A percentile compares a stretch with the other conserved stretches of the same genome.
phyloP scores from a whole-genome alignment of 2,888 invertebrate species.

The Ochropleura plecta region DNA sequence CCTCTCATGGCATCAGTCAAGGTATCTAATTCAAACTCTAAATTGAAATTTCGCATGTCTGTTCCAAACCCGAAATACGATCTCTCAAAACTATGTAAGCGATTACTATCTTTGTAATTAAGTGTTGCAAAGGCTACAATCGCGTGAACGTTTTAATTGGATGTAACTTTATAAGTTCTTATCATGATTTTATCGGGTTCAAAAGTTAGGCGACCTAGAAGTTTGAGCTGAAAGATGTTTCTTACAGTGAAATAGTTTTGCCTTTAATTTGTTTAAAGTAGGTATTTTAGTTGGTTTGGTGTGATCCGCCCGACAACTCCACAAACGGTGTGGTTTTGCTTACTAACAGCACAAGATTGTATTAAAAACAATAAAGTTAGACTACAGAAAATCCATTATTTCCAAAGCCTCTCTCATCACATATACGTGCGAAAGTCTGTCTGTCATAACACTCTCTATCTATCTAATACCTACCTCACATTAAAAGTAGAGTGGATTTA shows the following conservation, averaged over 20 bases:
- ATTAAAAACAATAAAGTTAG: neutral
- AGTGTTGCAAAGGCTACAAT: slow-evolving; percentile 32
- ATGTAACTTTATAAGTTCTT: slow-evolving; percentile 49
- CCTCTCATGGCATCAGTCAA: slow-evolving; percentile 27
- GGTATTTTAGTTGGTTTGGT: neutral
- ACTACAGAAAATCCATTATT: neutral
- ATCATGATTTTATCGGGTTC: slow-evolving; percentile 41
- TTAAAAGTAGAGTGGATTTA: too few species aligned
- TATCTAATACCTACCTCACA: too few species aligned
- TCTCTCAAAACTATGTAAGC: slow-evolving; percentile 10
- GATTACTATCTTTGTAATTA: slow-evolving; percentile 54
- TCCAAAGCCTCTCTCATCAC: neutral
- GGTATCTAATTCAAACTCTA: slow-evolving; percentile 40
- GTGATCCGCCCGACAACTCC: neutral
- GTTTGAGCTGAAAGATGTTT: slow-evolving; percentile 30
- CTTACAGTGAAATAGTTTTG: slow-evolving; percentile 34
- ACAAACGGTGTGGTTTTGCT: slow-evolving; percentile 8
- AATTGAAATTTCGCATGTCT: slow-evolving; percentile 42
- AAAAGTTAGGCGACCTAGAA: slow-evolving; percentile 36
- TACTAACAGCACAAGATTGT: neutral
- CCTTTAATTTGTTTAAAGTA: slow-evolving; percentile 25
- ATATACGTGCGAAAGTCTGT: neutral
- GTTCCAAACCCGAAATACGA: slow-evolving; percentile 9
- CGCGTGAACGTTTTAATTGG: slow-evolving; percentile 51
- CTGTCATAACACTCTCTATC: too few species aligned